Conservation (phyloP, 2,888 invertebrate genomes). For the Drosophila colorata region DNA sequence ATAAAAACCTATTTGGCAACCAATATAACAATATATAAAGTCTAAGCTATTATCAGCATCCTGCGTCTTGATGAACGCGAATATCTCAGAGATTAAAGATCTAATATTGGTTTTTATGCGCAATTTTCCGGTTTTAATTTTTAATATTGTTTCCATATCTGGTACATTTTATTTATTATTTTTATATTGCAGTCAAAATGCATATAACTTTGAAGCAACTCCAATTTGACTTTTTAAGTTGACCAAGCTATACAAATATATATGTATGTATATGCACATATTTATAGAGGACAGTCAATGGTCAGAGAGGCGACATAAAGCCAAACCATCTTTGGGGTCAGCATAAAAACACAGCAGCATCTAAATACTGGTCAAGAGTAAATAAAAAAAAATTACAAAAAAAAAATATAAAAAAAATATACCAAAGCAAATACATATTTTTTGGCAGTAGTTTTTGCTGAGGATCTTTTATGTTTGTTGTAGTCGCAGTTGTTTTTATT, state of each 20-base stretch:
- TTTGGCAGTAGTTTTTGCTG: slow-evolving; percentile 72
- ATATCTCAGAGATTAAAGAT: too few species aligned
- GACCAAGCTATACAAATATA: slow-evolving; percentile 18
- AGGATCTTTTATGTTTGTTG: slow-evolving; percentile 47
- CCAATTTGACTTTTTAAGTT: slow-evolving; percentile 15
- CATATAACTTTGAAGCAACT: slow-evolving; percentile 4
- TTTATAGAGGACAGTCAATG: slow-evolving; percentile 37
- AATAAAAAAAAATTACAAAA: slow-evolving; percentile 34
- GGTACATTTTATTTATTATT: background rate
- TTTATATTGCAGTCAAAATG: background rate
- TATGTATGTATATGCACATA: slow-evolving; percentile 1
- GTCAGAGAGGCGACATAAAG: slow-evolving; percentile 49
- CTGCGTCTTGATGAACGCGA: too few species aligned
- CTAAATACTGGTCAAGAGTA: slow-evolving; percentile 61
- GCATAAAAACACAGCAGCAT: slow-evolving; percentile 53
- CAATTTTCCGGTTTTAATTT: too few species aligned
- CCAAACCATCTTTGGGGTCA: slow-evolving; percentile 53
- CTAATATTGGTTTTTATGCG: too few species aligned
- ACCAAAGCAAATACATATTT: slow-evolving; percentile 52
- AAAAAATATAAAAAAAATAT: slow-evolving; percentile 43
- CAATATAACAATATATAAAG: too few species aligned
- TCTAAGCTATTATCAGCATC: too few species aligned
- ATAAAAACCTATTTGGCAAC: too few species aligned
- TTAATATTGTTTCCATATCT: background rate
- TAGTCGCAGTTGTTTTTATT: slow-evolving; percentile 56